A percentile compares a stretch with the other conserved stretches of the same genome.
Conservation (phyloP, 2,888 invertebrate genomes). For the Cantharis nigra region DNA sequence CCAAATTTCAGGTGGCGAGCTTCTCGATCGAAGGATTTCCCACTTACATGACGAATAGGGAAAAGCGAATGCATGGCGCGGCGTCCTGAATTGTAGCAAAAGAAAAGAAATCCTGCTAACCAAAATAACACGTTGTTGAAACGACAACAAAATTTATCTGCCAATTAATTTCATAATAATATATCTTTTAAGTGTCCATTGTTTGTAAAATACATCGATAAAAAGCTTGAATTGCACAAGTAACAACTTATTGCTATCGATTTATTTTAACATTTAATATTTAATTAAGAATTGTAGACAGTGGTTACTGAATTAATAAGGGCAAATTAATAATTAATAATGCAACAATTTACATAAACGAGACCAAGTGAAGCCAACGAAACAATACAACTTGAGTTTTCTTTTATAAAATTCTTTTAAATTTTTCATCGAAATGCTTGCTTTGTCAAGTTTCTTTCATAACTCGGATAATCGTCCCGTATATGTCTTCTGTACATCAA, state of each 20-base stretch:
- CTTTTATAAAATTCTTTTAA: not conserved
- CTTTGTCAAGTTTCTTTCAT: not conserved
- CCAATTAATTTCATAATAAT: not conserved
- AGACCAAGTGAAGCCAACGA: not conserved
- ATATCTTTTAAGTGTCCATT: not conserved
- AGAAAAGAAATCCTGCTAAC: not conserved
- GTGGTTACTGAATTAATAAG: not conserved
- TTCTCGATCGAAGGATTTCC: not conserved
- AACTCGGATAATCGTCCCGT: not conserved
- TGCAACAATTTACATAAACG: not conserved
- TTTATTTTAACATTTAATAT: not conserved
- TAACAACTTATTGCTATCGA: not conserved
- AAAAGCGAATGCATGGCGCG: not conserved
- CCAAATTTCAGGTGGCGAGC: not conserved
- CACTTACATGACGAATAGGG: not conserved
- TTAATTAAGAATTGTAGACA: not conserved
- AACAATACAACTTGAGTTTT: not conserved
- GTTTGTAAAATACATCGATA: not conserved
- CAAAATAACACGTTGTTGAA: not conserved
- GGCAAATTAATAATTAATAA: not conserved
- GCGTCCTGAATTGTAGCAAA: not conserved
- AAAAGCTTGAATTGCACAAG: not conserved
- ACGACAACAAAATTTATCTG: not conserved
- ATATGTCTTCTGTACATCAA: too few species aligned
- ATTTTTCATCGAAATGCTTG: not conserved